Evolutionary conservation across 2,888 invertebrate species (phyloP).

Genomic region (Acheta domesticus): DNA sequence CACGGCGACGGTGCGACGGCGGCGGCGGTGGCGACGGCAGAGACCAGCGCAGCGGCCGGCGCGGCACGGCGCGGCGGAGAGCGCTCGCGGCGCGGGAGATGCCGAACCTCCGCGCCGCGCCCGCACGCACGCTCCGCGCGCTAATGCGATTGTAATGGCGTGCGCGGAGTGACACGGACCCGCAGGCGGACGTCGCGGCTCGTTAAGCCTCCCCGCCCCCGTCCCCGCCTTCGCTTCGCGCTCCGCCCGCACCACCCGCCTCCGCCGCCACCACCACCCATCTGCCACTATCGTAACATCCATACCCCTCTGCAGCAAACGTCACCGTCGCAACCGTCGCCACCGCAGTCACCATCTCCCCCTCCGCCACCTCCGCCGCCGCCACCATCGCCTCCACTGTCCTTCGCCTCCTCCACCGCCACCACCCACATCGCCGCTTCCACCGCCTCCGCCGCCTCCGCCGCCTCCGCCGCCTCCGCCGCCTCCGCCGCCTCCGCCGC

Average conservation of each 20-base stretch:
- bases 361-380: neutral
- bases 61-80: too few species aligned
- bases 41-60: too few species aligned
- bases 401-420: neutral
- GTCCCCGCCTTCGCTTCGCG: too few species aligned
- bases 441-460: too few species aligned
- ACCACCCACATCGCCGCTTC: neutral
- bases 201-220: neutral
- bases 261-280: neutral
- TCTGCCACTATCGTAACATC: too few species aligned
- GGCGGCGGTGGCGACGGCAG: too few species aligned
- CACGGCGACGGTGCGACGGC: too few species aligned
- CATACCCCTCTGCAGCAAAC: too few species aligned
- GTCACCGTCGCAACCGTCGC: too few species aligned
- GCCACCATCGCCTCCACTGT: neutral
- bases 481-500: too few species aligned
- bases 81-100: neutral
- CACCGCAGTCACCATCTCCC: too few species aligned
- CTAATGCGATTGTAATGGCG: conserved; percentile 18
- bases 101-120: neutral
- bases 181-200: neutral
- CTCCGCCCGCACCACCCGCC: neutral
- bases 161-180: conserved; percentile 7
- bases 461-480: too few species aligned
- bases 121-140: neutral